Percentiles rank a stretch among this genome's conserved stretches.
These are phyloP conservation scores for Salmo trutta DNA, from an alignment of 2,797 vertebrate genomes.

Conservation along the genomic window DNA sequence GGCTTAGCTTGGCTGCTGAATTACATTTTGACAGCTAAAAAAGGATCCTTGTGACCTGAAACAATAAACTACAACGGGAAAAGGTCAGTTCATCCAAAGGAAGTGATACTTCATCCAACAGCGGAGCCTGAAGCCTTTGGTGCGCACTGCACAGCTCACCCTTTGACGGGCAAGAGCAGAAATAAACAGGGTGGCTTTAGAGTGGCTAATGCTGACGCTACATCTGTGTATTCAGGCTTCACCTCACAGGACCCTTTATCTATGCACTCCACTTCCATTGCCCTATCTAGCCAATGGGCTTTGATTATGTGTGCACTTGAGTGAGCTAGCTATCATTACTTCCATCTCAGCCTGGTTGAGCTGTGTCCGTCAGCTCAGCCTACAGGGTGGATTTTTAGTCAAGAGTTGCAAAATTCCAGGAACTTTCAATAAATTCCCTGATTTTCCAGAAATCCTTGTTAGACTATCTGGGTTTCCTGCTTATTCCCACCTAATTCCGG, in stretches of 20 bases:
- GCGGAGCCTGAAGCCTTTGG: constrained; percentile 14
- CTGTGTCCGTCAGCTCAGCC: constrained; percentile 18
- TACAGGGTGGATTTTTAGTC: constrained; percentile 45
- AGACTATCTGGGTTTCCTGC: no score
- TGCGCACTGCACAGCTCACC: neutral
- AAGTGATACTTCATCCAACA: constrained; percentile 34
- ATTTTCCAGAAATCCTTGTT: no score
- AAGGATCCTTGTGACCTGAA: constrained; percentile 57
- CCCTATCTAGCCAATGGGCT: constrained; percentile 1
- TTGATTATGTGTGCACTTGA: neutral
- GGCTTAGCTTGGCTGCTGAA: constrained; percentile 53
- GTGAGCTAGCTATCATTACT: neutral
- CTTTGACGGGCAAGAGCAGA: neutral
- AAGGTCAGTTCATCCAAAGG: constrained; percentile 54
- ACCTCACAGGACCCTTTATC: constrained; percentile 11
- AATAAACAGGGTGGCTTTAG: neutral
- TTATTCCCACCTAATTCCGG: no score
- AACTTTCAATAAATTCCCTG: no score
- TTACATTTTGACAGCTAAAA: constrained; percentile 57
- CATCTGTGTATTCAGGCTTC: constrained; percentile 3
- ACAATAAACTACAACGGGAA: constrained; percentile 47
- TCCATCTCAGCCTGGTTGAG: constrained; percentile 8
- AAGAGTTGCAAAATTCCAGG: constrained; percentile 20
- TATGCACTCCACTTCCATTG: constrained; percentile 8
- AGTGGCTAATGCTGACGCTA: neutral